Evolutionary conservation across 1,140 invertebrate genomes (phyloP).

Genomic region (Platyscapa corneri): DNA sequence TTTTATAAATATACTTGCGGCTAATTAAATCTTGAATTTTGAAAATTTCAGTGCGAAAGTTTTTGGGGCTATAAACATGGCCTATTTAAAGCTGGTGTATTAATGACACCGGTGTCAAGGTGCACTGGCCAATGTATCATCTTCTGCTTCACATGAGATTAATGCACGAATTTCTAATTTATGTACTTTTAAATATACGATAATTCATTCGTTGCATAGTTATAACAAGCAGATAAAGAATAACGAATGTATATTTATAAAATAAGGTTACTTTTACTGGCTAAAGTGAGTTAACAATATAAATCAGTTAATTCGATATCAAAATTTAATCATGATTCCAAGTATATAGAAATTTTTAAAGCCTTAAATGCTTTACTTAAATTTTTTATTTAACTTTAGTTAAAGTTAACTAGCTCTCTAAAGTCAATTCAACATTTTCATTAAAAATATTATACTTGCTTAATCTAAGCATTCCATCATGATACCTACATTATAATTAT

Average conservation of each 20-base stretch:
- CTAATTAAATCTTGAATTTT: constrained; percentile 21
- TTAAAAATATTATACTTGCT: not conserved
- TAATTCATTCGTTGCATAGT: not conserved
- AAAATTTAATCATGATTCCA: not conserved
- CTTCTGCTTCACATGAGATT: not conserved
- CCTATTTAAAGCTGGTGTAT: not conserved
- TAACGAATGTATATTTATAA: not conserved
- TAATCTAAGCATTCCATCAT: not conserved
- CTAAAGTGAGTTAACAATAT: not conserved
- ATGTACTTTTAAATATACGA: not conserved
- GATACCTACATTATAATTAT: not conserved
- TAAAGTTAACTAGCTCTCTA: not conserved
- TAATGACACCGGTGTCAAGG: not conserved
- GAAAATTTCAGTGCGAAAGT: not conserved
- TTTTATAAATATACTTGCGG: not conserved
- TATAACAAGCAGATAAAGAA: too few relatives aligned
- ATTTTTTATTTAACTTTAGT: not conserved
- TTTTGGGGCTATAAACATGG: not conserved
- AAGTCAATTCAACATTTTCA: not conserved
- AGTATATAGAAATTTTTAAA: not conserved
- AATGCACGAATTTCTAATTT: not conserved
- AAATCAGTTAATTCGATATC: too few relatives aligned
- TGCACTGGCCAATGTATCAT: not conserved
- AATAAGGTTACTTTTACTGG: not conserved
- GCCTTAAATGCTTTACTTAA: not conserved